Conservation (phyloP, 2,888 invertebrate species). For the Drosophila niveifrons region DNA sequence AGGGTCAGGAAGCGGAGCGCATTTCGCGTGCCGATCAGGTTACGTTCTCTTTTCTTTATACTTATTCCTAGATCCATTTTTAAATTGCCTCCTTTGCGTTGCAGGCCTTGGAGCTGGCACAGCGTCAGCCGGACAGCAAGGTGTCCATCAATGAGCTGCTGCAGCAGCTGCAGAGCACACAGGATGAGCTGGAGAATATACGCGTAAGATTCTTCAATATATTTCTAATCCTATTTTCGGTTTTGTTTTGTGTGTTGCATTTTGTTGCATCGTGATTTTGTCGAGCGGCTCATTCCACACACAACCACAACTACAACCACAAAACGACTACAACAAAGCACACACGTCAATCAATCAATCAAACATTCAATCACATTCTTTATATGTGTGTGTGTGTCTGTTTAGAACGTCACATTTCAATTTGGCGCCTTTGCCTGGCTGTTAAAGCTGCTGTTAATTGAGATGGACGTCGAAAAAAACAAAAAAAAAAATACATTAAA, state of each 20-base stretch:
- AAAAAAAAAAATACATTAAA: neutral
- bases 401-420: slow-evolving; percentile 51
- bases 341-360: slow-evolving; percentile 29
- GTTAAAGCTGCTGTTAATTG: slow-evolving; percentile 76
- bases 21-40: slow-evolving; percentile 90
- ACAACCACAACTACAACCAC: slow-evolving; percentile 16
- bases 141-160: slow-evolving; percentile 93
- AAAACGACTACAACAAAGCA: slow-evolving; percentile 20
- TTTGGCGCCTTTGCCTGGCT: slow-evolving; percentile 73
- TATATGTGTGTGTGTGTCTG: slow-evolving; percentile 7
- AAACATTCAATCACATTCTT: slow-evolving; percentile 13
- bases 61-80: neutral
- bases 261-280: slow-evolving; percentile 82
- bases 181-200: slow-evolving; percentile 94
- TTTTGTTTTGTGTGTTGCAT: slow-evolving; percentile 85
- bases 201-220: slow-evolving; percentile 89
- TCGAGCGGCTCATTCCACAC: slow-evolving; percentile 28
- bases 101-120: slow-evolving; percentile 86
- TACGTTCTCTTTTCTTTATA: neutral
- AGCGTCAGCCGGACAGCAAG: slow-evolving; percentile 88
- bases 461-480: slow-evolving; percentile 49
- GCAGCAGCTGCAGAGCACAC: slow-evolving; percentile 93
- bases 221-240: slow-evolving; percentile 83
- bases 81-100: neutral
- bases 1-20: slow-evolving; percentile 92